Evolutionary conservation across 1,140 invertebrate genomes (phyloP).

Genomic region (Brachionus plicatilis): DNA sequence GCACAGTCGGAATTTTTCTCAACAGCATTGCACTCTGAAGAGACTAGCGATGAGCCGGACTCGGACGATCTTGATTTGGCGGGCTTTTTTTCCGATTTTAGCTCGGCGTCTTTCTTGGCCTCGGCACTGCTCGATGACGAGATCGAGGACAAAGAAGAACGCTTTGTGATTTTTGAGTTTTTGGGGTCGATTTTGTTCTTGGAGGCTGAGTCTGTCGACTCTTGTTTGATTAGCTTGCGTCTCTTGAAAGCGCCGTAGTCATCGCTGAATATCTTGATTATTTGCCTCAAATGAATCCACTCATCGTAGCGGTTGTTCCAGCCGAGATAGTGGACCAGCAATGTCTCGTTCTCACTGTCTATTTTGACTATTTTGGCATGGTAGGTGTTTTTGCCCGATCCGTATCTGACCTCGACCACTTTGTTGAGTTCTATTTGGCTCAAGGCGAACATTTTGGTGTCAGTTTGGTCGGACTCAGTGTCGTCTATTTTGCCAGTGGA

Average conservation of each 20-base stretch:
- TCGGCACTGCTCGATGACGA: not conserved
- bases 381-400: slow-evolving; percentile 3
- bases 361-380: slow-evolving; percentile 31
- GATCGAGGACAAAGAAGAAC: not conserved
- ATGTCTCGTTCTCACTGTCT: not conserved
- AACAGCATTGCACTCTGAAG: not conserved
- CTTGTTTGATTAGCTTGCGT: not conserved
- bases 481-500: not conserved
- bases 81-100: not conserved
- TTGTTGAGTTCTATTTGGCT: not conserved
- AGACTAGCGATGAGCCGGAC: not conserved
- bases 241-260: slow-evolving; percentile 27
- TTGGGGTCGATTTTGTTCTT: not conserved
- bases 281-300: slow-evolving; percentile 30
- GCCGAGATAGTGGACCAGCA: slow-evolving; percentile 31
- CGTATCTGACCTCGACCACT: slow-evolving; percentile 36
- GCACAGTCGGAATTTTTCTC: not conserved
- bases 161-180: not conserved
- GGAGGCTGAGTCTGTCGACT: not conserved
- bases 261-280: slow-evolving; percentile 16
- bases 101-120: not conserved
- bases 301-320: slow-evolving; percentile 39
- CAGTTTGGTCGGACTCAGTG: not conserved
- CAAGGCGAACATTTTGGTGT: not conserved
- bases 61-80: not conserved